phyloP scores from a whole-genome alignment of 2,113 vertebrate genomes.

The Hemichromis elongatus region DNA sequence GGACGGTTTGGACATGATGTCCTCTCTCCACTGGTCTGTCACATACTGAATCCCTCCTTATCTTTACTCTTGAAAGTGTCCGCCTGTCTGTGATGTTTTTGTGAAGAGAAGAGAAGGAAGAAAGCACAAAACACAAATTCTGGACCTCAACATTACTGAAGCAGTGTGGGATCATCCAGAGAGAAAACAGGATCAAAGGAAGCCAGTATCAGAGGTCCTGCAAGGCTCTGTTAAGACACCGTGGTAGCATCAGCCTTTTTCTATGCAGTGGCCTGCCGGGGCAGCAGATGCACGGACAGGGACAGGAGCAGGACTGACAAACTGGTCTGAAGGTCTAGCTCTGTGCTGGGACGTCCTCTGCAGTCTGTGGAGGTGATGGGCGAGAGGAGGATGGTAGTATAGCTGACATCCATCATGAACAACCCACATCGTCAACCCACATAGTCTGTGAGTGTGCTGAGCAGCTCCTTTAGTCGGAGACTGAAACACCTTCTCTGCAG shows the following conservation, averaged over 20 bases:
- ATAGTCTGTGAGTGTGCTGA: neutral
- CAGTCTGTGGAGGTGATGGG: neutral
- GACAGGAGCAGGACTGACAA: neutral
- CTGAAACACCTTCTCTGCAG: neutral
- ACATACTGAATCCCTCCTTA: fast-evolving
- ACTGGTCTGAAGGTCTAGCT: neutral
- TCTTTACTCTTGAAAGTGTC: neutral
- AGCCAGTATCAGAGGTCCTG: neutral
- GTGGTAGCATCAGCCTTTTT: neutral
- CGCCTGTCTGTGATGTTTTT: neutral
- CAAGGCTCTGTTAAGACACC: neutral
- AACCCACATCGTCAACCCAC: neutral
- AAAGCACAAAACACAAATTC: neutral
- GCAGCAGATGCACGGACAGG: neutral
- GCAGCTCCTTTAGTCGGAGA: neutral
- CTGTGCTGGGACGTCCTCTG: neutral
- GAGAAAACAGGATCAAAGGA: neutral
- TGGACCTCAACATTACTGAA: neutral
- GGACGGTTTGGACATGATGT: neutral
- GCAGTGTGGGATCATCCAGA: neutral
- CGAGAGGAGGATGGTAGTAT: neutral
- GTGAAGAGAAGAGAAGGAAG: neutral
- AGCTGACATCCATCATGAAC: neutral
- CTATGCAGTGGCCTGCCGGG: neutral
- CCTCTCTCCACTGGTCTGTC: no score